phyloP scores from a whole-genome alignment of 2,888 invertebrate species.

The Dexiosoma caninum region DNA sequence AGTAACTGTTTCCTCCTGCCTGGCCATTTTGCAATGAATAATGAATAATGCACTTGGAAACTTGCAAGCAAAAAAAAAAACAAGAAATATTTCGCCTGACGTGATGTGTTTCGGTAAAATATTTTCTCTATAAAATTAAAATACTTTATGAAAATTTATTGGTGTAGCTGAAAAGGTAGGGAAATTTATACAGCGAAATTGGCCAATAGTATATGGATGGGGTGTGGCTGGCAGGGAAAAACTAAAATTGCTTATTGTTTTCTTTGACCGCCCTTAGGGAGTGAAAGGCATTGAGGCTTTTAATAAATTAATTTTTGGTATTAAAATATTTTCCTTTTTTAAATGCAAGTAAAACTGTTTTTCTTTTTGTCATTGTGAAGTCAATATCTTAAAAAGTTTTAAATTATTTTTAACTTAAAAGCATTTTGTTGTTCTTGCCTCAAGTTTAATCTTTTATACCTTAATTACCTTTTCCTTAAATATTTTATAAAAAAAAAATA shows the following conservation, averaged over 20 bases:
- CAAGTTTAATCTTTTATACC: background rate
- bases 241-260: too few relatives aligned
- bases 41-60: constrained; percentile 49
- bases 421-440: background rate
- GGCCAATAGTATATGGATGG: too few relatives aligned
- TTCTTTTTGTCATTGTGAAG: too few relatives aligned
- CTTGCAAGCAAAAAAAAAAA: constrained; percentile 6
- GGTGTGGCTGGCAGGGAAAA: too few relatives aligned
- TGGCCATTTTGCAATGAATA: constrained; percentile 38
- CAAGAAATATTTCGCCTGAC: constrained; percentile 16
- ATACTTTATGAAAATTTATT: constrained; percentile 23
- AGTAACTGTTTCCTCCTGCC: constrained; percentile 1
- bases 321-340: too few relatives aligned
- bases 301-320: too few relatives aligned
- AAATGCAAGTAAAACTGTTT: too few relatives aligned
- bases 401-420: background rate
- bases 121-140: constrained; percentile 44
- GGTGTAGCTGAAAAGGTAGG: too few relatives aligned
- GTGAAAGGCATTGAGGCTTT: too few relatives aligned
- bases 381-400: too few relatives aligned
- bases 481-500: constrained; percentile 3
- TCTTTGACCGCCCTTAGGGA: too few relatives aligned
- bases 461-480: constrained; percentile 23
- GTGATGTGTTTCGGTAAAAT: constrained; percentile 49
- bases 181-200: too few relatives aligned